These are phyloP conservation scores for Uromys caudimaculatus DNA, from an alignment of 2,797 vertebrate genomes.

Conservation along the genomic window DNA sequence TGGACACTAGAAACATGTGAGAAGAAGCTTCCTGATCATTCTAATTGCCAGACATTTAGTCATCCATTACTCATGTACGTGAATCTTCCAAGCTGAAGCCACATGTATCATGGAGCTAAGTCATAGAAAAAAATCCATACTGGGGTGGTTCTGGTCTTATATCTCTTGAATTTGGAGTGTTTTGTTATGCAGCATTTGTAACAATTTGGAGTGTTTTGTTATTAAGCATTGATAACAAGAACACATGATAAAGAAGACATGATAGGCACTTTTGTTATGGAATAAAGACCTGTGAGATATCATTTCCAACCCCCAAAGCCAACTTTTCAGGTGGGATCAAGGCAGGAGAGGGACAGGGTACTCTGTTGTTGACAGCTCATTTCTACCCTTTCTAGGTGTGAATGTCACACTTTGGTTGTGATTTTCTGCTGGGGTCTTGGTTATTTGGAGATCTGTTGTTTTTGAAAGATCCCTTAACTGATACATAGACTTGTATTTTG, in stretches of 20 bases:
- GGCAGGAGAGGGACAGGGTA: neutral
- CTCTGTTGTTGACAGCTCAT: neutral
- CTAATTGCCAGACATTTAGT: neutral
- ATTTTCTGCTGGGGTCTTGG: neutral
- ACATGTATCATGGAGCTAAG: accelerated
- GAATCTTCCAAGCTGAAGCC: neutral
- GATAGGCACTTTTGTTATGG: neutral
- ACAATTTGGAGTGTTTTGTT: neutral
- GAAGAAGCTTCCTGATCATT: neutral
- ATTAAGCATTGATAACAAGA: neutral
- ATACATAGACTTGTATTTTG: constrained; percentile 4
- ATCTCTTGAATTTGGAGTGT: neutral
- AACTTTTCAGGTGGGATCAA: neutral
- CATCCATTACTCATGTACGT: neutral
- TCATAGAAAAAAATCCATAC: neutral
- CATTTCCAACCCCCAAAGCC: neutral
- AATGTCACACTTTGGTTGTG: neutral
- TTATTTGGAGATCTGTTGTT: constrained; percentile 54
- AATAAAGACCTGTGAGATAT: neutral
- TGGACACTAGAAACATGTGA: neutral
- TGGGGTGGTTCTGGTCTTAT: neutral
- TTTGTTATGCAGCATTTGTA: neutral
- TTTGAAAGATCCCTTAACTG: constrained; percentile 58
- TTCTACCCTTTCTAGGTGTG: neutral
- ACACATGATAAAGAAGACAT: neutral